Evolutionary conservation across 2,888 invertebrate species (phyloP).

Genomic region (Hirtodrosophila cameraria): DNA sequence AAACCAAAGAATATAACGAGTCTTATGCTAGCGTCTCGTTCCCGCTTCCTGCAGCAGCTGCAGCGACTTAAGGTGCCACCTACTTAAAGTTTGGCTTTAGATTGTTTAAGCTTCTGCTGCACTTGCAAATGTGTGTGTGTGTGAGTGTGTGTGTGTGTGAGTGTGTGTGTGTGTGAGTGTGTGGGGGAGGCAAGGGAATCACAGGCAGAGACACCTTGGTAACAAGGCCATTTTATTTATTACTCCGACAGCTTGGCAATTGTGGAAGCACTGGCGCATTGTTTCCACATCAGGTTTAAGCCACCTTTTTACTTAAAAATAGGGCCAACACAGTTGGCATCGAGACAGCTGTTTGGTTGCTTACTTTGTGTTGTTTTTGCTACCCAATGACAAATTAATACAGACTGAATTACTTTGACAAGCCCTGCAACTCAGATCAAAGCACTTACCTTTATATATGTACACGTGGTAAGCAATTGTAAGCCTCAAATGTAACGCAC

Average conservation of each 20-base stretch:
- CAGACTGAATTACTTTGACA: neutral
- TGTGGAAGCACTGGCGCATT: slow-evolving; percentile 7
- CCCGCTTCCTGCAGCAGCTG: slow-evolving; percentile 53
- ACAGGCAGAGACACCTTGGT: slow-evolving; percentile 42
- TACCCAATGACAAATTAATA: neutral
- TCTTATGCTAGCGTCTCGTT: neutral
- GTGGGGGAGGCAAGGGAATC: neutral
- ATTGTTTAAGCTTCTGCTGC: slow-evolving; percentile 46
- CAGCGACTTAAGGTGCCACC: slow-evolving; percentile 67
- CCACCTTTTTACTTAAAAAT: neutral
- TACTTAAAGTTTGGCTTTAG: slow-evolving; percentile 67
- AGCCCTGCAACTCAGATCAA: slow-evolving; percentile 1
- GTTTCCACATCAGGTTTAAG: slow-evolving; percentile 11
- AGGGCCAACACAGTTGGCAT: too few relatives aligned
- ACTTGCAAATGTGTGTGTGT: too few relatives aligned
- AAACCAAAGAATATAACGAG: slow-evolving; percentile 33
- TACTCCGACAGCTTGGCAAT: slow-evolving; percentile 27
- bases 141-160: too few relatives aligned
- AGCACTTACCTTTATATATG: too few relatives aligned
- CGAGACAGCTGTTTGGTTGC: neutral
- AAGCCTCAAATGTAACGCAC: slow-evolving; percentile 2
- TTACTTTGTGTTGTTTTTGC: neutral
- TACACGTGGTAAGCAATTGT: neutral
- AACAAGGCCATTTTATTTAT: slow-evolving; percentile 66
- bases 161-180: too few relatives aligned